Evolutionary conservation across 1,140 invertebrate species (phyloP).

Genomic region (Drosophila ficusphila): DNA sequence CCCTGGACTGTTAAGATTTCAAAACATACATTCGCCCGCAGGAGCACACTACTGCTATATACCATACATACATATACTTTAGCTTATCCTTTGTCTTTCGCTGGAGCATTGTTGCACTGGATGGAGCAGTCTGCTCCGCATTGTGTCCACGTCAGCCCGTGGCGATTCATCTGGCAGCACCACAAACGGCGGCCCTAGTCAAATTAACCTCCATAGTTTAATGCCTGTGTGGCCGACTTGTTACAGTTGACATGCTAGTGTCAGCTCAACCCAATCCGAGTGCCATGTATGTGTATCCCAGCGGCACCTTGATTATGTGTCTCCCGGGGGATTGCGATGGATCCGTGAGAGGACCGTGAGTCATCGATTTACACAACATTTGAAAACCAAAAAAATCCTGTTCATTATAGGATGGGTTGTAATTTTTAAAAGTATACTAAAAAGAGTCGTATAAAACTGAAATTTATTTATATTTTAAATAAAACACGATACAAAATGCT

Average conservation of each 20-base stretch:
- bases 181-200: constrained; percentile 62
- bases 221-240: constrained; percentile 39
- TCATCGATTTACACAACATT: not conserved
- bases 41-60: no score
- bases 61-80: no score
- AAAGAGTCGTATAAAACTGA: no score
- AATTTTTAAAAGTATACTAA: no score
- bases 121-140: constrained; percentile 42
- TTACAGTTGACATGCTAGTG: constrained; percentile 46
- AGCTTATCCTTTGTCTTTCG: constrained; percentile 47
- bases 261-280: constrained; percentile 16
- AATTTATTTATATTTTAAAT: no score
- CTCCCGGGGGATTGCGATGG: constrained; percentile 17
- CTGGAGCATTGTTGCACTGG: constrained; percentile 32
- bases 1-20: constrained; percentile 11
- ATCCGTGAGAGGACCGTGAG: not conserved
- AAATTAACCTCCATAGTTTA: constrained; percentile 79
- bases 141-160: constrained; percentile 52
- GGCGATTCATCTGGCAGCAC: constrained; percentile 45
- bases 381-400: not conserved
- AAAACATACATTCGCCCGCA: constrained; percentile 33
- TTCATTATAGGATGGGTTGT: no score
- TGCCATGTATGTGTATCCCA: constrained; percentile 2
- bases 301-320: constrained; percentile 31
- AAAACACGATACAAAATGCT: no score